Evolutionary conservation across 2,888 invertebrate species (phyloP), one percentile per base, ranked within the genome.

Genomic region (Polydrusus tereticollis): DNA sequence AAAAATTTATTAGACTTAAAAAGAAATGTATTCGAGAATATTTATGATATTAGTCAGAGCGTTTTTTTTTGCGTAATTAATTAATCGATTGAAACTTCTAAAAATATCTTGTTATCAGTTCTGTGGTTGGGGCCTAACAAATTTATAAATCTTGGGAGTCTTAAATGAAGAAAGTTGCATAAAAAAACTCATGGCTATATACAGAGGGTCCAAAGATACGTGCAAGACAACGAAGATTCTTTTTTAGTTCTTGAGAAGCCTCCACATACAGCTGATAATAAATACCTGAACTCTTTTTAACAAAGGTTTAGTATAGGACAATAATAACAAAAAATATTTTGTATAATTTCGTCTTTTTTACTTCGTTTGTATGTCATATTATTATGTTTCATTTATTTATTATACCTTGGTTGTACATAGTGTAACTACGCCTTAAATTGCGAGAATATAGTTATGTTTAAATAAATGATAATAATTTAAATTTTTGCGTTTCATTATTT

Each of bases 391-490:
- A 72, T 72, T 76, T 78, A 76, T 78, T 73, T 76, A 73, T 72
- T 77, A 70, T 65, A 69, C 67, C 67, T 69, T 70, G 66, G 64
- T 70, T 78, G 78, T 78, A 78, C 67, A 78, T 78, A 78, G 55
- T 80, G 78, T 79, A 80, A 75, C 70, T 78, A 77, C 74, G 78
- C 79, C 79, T 78, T 76, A 75, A 76, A 73, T 76, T 75, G 74
- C 74, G 64, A 77, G 77, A 74, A 78, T 77, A 77, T 78, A 77
- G 74, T 78, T 79, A 78, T 75, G 78, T 79, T 72, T 79, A 70
- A 78, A 78, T 78, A 77, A 78, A 78, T 75, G 66, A 70, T 69
- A n/a, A 76, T 76, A 76, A 57, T 69, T 69, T 64, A 23, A 58
- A 62, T 23, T 38, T 16, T 14, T n/a, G 23, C 29, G 52, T 64